Base-by-base conservation (phyloP, 92 coral and sea anemone species). In the Porites rus region DNA sequence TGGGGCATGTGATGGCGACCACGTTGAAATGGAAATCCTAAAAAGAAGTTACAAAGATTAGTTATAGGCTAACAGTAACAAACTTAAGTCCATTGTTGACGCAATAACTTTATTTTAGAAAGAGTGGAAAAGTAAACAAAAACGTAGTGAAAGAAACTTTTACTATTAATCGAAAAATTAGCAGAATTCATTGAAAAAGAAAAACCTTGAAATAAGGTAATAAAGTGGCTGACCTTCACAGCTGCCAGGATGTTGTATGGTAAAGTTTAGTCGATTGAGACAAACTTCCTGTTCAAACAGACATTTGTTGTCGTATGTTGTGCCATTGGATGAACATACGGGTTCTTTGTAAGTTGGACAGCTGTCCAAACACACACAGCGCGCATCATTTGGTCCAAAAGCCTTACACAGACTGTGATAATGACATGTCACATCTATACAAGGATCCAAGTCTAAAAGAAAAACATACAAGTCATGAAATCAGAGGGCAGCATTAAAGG, bases 251-350 rank as follows among this genome's bases (percentile, higher is more conserved):
- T 92, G 95, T 31, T 89, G 90, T 1, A 85, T 54, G 3, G 93
- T 75, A 74, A 79, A 82, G 77, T 89, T 89, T 5, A 20, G 80
- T 74, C 69, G 79, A 11, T 74, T 31, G 12, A 61, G 75, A 66
- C 95, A 92, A 38, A 86, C 69, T 51, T 86, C 93, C 71, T 76
- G 88, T 53, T 81, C 76, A 75, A 81, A 89, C 52, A 89, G 46
- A 81, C 95, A 92, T 54, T 81, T 77, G 66, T 92, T 92, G 84
- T 77, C 92, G 46, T 68, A 89, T 19, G 88, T 74, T 25, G 88
- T 77, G 65, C 94, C 94, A 52, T 92, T 92, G 14, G 94, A 92
- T 38, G 92, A 90, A 52, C 94, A 92, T 12, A 92, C 81, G 43
- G 92, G 92, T 52, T 88, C 92, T 81, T 91, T 87, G 54, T 65